These are phyloP conservation scores for Melanocharis versteri DNA, from an alignment of 2,113 vertebrate genomes.

Conservation along the genomic window DNA sequence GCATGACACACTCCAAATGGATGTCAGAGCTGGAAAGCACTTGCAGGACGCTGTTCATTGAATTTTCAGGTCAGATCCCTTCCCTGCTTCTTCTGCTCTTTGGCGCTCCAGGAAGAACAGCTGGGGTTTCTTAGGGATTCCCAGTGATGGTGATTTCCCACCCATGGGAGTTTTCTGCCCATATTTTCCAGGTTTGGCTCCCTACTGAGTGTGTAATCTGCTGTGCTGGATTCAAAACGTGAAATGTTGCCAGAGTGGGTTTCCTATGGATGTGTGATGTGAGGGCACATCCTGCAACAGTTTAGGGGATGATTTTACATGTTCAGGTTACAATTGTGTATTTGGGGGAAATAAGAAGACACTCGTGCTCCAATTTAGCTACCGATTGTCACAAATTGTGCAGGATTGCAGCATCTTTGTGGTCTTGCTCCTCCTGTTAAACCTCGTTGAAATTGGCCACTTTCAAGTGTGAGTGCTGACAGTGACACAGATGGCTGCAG, in stretches of 20 bases:
- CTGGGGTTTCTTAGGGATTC: background rate
- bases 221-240: background rate
- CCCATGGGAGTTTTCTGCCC: background rate
- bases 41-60: background rate
- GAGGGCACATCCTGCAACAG: background rate
- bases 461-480: background rate
- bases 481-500: background rate
- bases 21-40: background rate
- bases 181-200: background rate
- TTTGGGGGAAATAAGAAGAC: background rate
- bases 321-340: background rate
- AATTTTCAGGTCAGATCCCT: background rate
- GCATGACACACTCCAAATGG: background rate
- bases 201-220: background rate
- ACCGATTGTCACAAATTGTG: background rate
- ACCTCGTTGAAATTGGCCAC: accelerated
- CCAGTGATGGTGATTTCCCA: background rate
- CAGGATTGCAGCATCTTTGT: background rate
- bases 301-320: background rate
- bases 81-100: background rate
- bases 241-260: background rate
- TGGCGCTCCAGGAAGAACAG: background rate
- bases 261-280: background rate
- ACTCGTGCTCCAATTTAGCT: background rate
- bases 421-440: background rate